These are phyloP conservation scores for Rhopalosiphum padi DNA, from an alignment of 1,140 invertebrate genomes.

Conservation along the genomic window DNA sequence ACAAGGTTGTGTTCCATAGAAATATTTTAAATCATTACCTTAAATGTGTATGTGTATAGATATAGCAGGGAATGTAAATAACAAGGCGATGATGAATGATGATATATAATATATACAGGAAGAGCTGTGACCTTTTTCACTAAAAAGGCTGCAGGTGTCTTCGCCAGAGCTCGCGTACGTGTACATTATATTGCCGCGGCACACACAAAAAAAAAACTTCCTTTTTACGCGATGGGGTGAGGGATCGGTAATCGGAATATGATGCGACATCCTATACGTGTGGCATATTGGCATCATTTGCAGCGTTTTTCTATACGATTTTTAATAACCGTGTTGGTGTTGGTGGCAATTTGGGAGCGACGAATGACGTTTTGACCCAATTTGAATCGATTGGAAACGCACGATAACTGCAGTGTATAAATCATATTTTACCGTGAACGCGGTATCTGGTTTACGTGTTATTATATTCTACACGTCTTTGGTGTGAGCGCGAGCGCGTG, in stretches of 20 bases:
- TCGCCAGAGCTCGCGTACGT: neutral
- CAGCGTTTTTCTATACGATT: neutral
- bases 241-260: neutral
- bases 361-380: neutral
- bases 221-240: neutral
- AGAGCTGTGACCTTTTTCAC: neutral
- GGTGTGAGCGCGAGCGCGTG: no score
- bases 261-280: neutral
- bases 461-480: neutral
- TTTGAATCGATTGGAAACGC: slow-evolving; percentile 31
- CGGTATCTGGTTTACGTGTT: slow-evolving; percentile 43
- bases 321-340: neutral
- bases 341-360: neutral
- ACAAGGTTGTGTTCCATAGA: neutral
- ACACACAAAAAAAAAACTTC: neutral
- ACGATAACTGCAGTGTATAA: slow-evolving; percentile 1
- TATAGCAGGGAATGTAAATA: neutral
- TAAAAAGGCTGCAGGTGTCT: neutral
- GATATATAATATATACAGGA: neutral
- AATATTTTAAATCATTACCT: neutral
- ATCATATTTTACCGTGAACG: slow-evolving; percentile 23
- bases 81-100: neutral
- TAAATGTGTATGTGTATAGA: neutral
- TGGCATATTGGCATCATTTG: neutral
- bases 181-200: neutral